Percentiles rank a stretch among this genome's conserved stretches.
Evolutionary conservation across 1,140 invertebrate genomes (phyloP).

Genomic region (Drosophila takahashii): DNA sequence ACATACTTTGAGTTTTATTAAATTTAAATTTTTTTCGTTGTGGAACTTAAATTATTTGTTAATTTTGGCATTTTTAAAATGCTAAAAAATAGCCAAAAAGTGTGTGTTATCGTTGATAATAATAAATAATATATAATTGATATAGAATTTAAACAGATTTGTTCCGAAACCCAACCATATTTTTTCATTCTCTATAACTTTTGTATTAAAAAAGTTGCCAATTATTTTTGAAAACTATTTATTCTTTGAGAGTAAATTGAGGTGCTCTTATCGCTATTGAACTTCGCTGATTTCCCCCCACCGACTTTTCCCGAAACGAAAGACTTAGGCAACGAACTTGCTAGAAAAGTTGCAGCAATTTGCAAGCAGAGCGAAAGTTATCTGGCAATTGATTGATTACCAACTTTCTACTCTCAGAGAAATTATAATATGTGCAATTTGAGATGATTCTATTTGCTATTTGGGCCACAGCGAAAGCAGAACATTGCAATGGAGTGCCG

Average conservation of each 20-base stretch:
- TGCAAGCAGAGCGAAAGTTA: constrained; percentile 77
- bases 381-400: constrained; percentile 76
- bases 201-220: no score
- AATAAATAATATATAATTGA: no score
- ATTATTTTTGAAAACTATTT: no score
- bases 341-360: constrained; percentile 57
- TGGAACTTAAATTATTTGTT: no score
- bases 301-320: constrained; percentile 18
- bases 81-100: no score
- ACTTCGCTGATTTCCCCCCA: neutral
- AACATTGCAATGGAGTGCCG: constrained; percentile 53
- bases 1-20: no score
- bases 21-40: no score
- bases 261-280: neutral
- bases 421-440: constrained; percentile 80
- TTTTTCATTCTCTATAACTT: no score
- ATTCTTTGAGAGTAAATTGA: neutral
- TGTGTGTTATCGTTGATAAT: no score
- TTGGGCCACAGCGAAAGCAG: constrained; percentile 70
- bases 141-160: no score
- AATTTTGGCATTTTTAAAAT: no score
- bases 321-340: constrained; percentile 76
- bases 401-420: constrained; percentile 74
- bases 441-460: constrained; percentile 64
- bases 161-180: no score